Percentiles rank a stretch among this genome's conserved stretches.
phyloP scores from a whole-genome alignment of 2,113 vertebrate species.

The Semnornis frantzii region DNA sequence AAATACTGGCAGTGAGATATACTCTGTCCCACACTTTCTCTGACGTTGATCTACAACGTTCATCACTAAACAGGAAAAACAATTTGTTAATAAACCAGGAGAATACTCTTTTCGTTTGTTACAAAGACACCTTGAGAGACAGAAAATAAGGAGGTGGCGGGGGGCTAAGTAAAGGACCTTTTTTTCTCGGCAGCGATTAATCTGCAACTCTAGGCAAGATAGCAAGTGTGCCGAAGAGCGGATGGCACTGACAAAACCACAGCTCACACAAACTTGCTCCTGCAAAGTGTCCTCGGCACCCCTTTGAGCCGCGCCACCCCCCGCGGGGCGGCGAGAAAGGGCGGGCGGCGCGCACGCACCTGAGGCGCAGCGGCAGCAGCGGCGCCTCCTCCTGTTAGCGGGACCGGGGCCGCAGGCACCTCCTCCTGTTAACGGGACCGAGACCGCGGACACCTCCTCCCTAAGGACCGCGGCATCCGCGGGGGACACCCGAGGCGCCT shows the following conservation, averaged over 20 bases:
- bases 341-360: background rate
- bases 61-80: background rate
- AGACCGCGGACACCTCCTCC: background rate
- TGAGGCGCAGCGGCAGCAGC: background rate
- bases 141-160: too few species aligned
- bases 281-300: background rate
- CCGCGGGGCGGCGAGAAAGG: background rate
- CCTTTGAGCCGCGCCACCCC: background rate
- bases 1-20: background rate
- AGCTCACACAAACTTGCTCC: background rate
- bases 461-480: background rate
- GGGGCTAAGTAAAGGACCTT: background rate
- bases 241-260: accelerated
- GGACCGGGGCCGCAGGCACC: too few species aligned
- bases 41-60: background rate
- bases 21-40: background rate
- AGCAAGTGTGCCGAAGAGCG: background rate
- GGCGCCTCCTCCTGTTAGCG: too few species aligned
- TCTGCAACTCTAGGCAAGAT: background rate
- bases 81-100: background rate
- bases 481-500: too few species aligned
- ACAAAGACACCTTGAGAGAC: too few species aligned
- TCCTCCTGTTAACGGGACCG: too few species aligned
- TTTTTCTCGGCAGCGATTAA: background rate
- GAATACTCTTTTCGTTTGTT: background rate